Evolutionary conservation across 2,797 vertebrate genomes (phyloP), one percentile per base, ranked within the genome.

Genomic region (Trematomus bernacchii): DNA sequence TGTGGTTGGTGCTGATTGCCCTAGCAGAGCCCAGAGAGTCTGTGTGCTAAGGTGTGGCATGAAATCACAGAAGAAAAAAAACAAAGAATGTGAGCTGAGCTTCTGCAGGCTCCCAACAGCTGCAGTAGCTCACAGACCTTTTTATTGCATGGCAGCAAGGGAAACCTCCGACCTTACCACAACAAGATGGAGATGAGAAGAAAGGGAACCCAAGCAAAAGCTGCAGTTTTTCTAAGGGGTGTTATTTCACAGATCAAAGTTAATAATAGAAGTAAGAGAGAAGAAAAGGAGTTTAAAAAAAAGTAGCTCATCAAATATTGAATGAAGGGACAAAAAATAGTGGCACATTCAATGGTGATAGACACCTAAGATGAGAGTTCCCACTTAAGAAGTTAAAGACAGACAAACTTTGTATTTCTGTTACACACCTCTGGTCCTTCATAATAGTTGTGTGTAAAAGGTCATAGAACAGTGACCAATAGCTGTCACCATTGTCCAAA

Each of bases 21-120:
- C 50, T 76, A 91, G 86, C 92, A 94, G 87, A 94, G 84, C 81
- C 76, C 85, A 89, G 91, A 89, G 91, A 83, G 77, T 89, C 81
- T 87, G 91, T 94, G 95, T 87, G 68, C 76, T 89, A 83, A 86
- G 87, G 90, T 93, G 92, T 92, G 93, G 87, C 83, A 77, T 80
- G 79, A 89, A 93, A 91, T 92, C 87, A 79, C 82, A 86, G 79
- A 23, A 23, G 27, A 76, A 79, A 83, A 84, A 90, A 76, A 66
- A 59, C 65, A 62, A 84, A 89, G 85, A 88, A 91, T 89, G 85
- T 75, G 84, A 69, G 80, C 76, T 80, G 85, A 88, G 80, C 82
- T 85, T 89, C 73, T 89, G 81, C 87, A 90, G 92, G 63, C 87
- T 84, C 61, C 69, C 71, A 63, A 77, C 91, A 91, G 90, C 88